Conservation (phyloP, 2,888 invertebrate genomes). For the Hylaea fasciaria region DNA sequence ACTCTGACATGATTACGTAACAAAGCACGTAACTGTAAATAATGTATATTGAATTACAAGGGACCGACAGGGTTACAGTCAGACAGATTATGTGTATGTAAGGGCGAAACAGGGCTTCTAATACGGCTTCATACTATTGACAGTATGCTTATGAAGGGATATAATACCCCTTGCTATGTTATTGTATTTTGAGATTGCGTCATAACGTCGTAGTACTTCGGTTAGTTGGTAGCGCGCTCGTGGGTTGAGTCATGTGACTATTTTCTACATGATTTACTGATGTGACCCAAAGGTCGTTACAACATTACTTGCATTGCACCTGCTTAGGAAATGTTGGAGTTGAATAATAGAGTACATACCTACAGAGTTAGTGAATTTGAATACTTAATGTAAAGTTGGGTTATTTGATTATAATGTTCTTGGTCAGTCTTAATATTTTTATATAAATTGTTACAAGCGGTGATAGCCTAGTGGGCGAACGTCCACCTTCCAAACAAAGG, state of each 20-base stretch:
- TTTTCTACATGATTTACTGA: constrained; percentile 11
- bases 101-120: constrained; percentile 48
- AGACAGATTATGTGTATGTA: constrained; percentile 47
- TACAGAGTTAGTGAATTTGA: too few relatives aligned
- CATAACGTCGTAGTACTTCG: constrained; percentile 1
- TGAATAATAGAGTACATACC: too few relatives aligned
- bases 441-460: too few relatives aligned
- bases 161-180: constrained; percentile 18
- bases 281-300: neutral
- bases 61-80: constrained; percentile 43
- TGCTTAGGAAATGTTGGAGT: too few relatives aligned
- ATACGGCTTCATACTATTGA: constrained; percentile 49
- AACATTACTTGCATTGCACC: too few relatives aligned
- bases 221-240: constrained; percentile 8
- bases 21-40: constrained; percentile 24
- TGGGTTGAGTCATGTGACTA: constrained; percentile 5
- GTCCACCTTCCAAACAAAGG: too few relatives aligned
- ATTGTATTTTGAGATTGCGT: constrained; percentile 19
- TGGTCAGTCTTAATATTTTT: too few relatives aligned
- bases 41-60: constrained; percentile 38
- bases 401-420: neutral
- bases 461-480: too few relatives aligned
- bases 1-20: constrained; percentile 14
- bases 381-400: too few relatives aligned
- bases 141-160: constrained; percentile 29